These are phyloP conservation scores for Macrobrachium rosenbergii DNA, from an alignment of 1,140 invertebrate genomes.

Conservation along the genomic window DNA sequence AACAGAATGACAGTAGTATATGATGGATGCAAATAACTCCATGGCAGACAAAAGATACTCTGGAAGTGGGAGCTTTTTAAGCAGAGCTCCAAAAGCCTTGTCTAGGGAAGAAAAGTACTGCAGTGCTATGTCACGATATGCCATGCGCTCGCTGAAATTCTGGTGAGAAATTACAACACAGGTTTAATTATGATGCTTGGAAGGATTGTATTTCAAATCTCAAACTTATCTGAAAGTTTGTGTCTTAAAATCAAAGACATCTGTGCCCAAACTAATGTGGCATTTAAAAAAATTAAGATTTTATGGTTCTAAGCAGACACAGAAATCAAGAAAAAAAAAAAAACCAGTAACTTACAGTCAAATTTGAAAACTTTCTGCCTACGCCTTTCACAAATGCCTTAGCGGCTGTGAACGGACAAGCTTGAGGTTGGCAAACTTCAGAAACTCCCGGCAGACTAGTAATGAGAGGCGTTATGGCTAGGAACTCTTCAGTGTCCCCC, in stretches of 20 bases:
- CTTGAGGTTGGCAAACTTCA: slow-evolving; percentile 26
- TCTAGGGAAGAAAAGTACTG: slow-evolving; percentile 57
- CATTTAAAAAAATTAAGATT: no score
- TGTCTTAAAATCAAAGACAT: no score
- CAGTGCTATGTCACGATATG: slow-evolving; percentile 19
- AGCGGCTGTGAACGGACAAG: slow-evolving; percentile 53
- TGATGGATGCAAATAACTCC: slow-evolving; percentile 38
- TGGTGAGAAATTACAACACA: not conserved
- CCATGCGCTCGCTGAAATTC: slow-evolving; percentile 28
- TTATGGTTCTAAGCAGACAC: no score
- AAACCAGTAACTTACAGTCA: slow-evolving; percentile 27
- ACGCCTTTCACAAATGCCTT: slow-evolving; percentile 39
- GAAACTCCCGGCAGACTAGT: slow-evolving; percentile 36
- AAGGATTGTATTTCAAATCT: no score
- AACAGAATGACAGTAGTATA: slow-evolving; percentile 44
- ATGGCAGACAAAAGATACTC: slow-evolving; percentile 38
- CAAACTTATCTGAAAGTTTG: no score
- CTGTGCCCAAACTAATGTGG: no score
- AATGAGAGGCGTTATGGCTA: slow-evolving; percentile 14
- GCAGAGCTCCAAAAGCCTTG: slow-evolving; percentile 34
- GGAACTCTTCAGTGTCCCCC: slow-evolving; percentile 45
- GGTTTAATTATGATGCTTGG: no score
- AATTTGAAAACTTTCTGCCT: slow-evolving; percentile 29
- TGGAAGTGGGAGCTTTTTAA: slow-evolving; percentile 58
- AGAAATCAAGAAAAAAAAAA: no score